Evolutionary conservation across 2,113 vertebrate genomes (phyloP), one percentile per base, ranked within the genome.

Genomic region (Channa maculata): DNA sequence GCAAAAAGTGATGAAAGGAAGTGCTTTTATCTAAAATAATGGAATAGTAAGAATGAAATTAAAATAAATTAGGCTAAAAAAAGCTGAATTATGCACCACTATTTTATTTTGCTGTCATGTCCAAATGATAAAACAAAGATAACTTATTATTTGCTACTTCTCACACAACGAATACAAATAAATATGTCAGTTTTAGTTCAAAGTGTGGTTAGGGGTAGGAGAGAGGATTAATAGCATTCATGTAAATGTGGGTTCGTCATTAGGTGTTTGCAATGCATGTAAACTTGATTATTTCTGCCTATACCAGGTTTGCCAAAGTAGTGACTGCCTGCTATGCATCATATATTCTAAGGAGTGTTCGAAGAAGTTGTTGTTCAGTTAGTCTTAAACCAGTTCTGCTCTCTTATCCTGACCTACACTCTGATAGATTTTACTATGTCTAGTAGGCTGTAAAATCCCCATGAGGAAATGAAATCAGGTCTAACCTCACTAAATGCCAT

Each of bases 401-500:
- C 46, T 59, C 15, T 37, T 54, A 53, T 60, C 41, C 39, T 4
- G 1, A 14, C 43, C 51, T 59, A 41, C 60, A n/a, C 37, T 49
- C 12, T 43, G 9, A 45, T 54, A 15, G 34, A 6, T 2, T 6
- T 36, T 8, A 60, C 13, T 4, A 6, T 63, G 53, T 55, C 13
- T 61, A 8, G 34, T 37, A 37, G 46, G n/a, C 3, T 6, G 53
- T 55, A 48, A 24, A 33, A 54, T 67, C 15, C n/a, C 54, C 43
- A 1, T 71, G 36, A 60, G 37, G 53, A 51, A 36, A 14, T 52
- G 10, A 63, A 62, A 39, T 58, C 64, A 5, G 59, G 44, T 53
- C 80, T 24, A 44, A 11, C 57, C 14, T 48, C 52, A 7, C 41
- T 70, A 54, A 82, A 50, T 51, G 44, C 36, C 60, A n/a, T 66